Evolutionary conservation across 2,888 invertebrate species (phyloP).

Genomic region (Saturnia japonica): DNA sequence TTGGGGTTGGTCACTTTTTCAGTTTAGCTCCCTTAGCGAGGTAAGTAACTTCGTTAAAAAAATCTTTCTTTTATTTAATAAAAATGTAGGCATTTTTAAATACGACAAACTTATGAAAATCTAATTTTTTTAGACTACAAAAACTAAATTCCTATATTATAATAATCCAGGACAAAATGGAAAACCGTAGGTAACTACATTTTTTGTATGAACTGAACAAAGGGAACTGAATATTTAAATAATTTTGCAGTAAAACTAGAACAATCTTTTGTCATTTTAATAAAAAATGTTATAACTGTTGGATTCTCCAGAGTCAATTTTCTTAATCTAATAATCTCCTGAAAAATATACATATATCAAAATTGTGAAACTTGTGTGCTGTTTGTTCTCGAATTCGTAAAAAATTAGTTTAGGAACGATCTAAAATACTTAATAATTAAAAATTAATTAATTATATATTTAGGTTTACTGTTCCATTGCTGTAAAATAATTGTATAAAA

Average conservation of each 20-base stretch:
- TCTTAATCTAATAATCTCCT: background rate
- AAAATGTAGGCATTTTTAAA: background rate
- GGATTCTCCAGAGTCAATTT: background rate
- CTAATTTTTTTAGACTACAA: constrained; percentile 20
- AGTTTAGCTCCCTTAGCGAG: no score
- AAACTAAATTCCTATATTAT: constrained; percentile 14
- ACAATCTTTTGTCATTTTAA: background rate
- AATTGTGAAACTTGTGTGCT: no score
- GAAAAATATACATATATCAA: background rate
- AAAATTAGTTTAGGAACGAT: no score
- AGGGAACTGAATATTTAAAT: background rate
- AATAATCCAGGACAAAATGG: background rate
- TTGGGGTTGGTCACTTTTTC: no score
- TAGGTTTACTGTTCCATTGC: no score
- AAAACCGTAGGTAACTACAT: background rate
- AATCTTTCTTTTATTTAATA: background rate
- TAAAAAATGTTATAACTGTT: constrained; percentile 9
- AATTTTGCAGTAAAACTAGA: constrained; percentile 10
- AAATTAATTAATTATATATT: no score
- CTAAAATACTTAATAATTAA: no score
- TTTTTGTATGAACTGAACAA: constrained; percentile 1
- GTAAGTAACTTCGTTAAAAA: no score
- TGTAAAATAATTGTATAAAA: no score
- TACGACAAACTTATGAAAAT: background rate
- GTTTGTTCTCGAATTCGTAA: no score